These are phyloP conservation scores for Chrysotoxum bicinctum DNA, from an alignment of 2,888 invertebrate genomes.

Conservation along the genomic window DNA sequence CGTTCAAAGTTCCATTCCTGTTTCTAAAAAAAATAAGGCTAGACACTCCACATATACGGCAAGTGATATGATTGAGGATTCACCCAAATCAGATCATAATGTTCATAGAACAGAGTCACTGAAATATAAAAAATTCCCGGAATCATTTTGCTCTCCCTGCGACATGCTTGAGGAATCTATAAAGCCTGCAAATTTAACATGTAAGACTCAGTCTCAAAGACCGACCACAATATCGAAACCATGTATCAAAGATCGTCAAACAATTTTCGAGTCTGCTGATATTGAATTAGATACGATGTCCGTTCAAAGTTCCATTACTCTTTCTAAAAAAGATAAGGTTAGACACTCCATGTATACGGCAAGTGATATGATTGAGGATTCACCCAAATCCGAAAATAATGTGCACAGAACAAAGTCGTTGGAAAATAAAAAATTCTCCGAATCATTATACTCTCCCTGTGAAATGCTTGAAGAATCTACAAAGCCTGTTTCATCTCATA, in stretches of 20 bases:
- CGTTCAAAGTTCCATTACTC: neutral
- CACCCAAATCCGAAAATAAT: neutral
- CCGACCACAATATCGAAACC: neutral
- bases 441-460: too few relatives aligned
- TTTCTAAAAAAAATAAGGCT: neutral
- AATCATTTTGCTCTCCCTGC: neutral
- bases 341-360: slow-evolving; percentile 35
- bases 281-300: slow-evolving; percentile 1
- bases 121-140: neutral
- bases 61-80: slow-evolving; percentile 43
- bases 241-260: neutral
- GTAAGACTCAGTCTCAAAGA: too few relatives aligned
- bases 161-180: neutral
- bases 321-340: neutral
- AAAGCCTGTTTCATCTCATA: too few relatives aligned
- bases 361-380: slow-evolving; percentile 43
- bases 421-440: too few relatives aligned
- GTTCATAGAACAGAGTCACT: neutral
- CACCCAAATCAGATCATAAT: neutral
- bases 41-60: slow-evolving; percentile 34
- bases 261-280: neutral
- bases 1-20: neutral
- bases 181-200: too few relatives aligned
- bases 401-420: neutral
- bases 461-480: too few relatives aligned